Base-by-base conservation (phyloP, 2,797 vertebrate species). In the Scolopax rusticola region DNA sequence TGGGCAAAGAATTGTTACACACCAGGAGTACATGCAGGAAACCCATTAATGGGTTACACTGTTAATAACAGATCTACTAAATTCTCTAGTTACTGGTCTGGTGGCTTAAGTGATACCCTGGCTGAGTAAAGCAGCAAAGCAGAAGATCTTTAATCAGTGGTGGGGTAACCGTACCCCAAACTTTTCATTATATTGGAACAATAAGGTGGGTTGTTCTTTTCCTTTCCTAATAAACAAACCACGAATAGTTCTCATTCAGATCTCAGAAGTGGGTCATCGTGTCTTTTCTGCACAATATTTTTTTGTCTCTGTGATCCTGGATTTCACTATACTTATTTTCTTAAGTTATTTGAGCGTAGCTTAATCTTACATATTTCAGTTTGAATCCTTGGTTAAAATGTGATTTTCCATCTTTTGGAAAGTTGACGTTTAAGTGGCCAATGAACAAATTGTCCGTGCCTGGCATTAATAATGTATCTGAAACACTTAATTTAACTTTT, bases 391-490 rank as follows among this genome's bases (percentile, higher is more conserved):
- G 73, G 59, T 88, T 81, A 60, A 94, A 95, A 94, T 70, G 61
- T 85, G 87, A 15, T 71, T 92, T 95, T 77, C 63, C 7, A 1
- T 82, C 83, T 38, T 82, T 70, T 60, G 45, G 64, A 47, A 94
- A 90, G 80, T 3, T 94, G 85, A 87, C 80, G 36, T 91, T 93
- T 91, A 90, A 93, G 83, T 1, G 4, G 43, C 63, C 1, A 8
- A 28, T n/a, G 88, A 96, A 82, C 96, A 93, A 96, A 92, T 82
- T 90, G 77, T n/a, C 90, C 60, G 5, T 94, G 82, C 84, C 74
- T 92, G 93, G 77, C 54, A 76, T 82, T 87, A 73, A 53, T 70
- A 41, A 73, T 24, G 5, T 30, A 51, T 74, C 59, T 67, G 93
- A 82, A 96, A 74, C 59, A 79, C 43, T 74, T 73, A 21, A 81